Evolutionary conservation across 2,888 invertebrate species (phyloP), one percentile per base, ranked within the genome.

Genomic region (Caradrina kadenii): DNA sequence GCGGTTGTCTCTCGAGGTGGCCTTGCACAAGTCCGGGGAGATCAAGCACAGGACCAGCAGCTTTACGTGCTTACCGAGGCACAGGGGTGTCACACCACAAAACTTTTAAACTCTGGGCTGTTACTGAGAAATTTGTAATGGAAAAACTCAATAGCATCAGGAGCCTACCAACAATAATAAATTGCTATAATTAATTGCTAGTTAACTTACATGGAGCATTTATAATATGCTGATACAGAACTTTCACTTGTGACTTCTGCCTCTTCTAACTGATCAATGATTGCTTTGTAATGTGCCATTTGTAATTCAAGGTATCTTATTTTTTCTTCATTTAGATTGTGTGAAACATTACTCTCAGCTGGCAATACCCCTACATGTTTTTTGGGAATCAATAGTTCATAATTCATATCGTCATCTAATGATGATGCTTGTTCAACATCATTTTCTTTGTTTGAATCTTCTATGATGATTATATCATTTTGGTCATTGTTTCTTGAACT

Each of bases 261-360:
- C 31, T 87, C 74, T 48, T 92, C 92, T n/a, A 89, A 72, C n/a
- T 70, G 1, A n/a, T 73, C 72, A 58, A 93, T 86, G 8, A 26
- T 31, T 8, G 49, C 8, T 76, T 90, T 89, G 60, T 59, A 89
- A 1, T 0, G 1, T 6, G 63, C 74, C 68, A 93, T 93, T 65
- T 82, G 52, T 0, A 49, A 35, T 85, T 92, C 91, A 66, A 91
- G 80, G 11, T 17, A 1, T 54, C 73, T 65, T 11, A 39, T 39
- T 39, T 13, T 39, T 39, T 59, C n/a, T 11, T 11, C 17, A n/a
- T 4, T 13, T 11, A 10, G 8, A 22, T 2, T 1, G 1, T 15
- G 0, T 21, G 7, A 0, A 42, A 2, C 22, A 4, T 8, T 8
- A n/a, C 54, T 0, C 35, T n/a, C 1, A 10, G n/a, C 10, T 31